Percentiles rank a stretch among this genome's conserved stretches.
These are phyloP conservation scores for Stenodema calcarata DNA, from an alignment of 2,888 invertebrate genomes.

Conservation along the genomic window DNA sequence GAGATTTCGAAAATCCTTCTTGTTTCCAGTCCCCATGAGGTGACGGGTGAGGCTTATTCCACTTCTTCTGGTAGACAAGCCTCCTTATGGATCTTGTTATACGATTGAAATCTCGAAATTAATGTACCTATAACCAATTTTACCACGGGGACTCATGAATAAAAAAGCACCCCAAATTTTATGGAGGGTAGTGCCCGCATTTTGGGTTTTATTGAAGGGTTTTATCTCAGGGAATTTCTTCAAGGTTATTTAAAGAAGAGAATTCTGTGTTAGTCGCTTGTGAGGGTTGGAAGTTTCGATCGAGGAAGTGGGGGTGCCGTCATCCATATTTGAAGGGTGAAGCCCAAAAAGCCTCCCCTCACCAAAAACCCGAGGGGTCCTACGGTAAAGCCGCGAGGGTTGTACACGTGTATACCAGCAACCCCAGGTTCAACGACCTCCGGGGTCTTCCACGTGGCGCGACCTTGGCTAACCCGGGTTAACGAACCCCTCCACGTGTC, in stretches of 20 bases:
- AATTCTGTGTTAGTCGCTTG: neutral
- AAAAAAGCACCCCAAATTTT: too few relatives aligned
- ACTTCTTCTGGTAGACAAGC: too few relatives aligned
- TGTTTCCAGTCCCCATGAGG: too few relatives aligned
- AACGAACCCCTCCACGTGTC: constrained; percentile 52
- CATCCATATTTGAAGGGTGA: constrained; percentile 45
- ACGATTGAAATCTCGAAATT: too few relatives aligned
- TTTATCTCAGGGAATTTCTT: neutral
- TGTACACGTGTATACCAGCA: constrained; percentile 46
- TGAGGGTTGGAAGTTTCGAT: constrained; percentile 40
- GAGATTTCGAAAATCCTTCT: too few relatives aligned
- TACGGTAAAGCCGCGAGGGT: constrained; percentile 51
- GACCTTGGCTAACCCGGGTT: constrained; percentile 53
- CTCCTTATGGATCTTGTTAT: too few relatives aligned
- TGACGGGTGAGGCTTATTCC: too few relatives aligned
- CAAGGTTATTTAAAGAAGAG: neutral
- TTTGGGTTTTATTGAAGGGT: neutral
- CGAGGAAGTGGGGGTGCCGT: constrained; percentile 12
- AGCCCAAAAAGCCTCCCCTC: constrained; percentile 22
- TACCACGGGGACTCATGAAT: too few relatives aligned
- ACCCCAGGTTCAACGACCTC: constrained; percentile 42
- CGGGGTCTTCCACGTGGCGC: constrained; percentile 51
- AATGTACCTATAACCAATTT: too few relatives aligned
- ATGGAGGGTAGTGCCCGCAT: too few relatives aligned
- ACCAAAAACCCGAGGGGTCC: constrained; percentile 41